These are phyloP conservation scores for Scaptodrosophila latifasciaeformis DNA, from an alignment of 2,888 invertebrate species.

Conservation along the genomic window DNA sequence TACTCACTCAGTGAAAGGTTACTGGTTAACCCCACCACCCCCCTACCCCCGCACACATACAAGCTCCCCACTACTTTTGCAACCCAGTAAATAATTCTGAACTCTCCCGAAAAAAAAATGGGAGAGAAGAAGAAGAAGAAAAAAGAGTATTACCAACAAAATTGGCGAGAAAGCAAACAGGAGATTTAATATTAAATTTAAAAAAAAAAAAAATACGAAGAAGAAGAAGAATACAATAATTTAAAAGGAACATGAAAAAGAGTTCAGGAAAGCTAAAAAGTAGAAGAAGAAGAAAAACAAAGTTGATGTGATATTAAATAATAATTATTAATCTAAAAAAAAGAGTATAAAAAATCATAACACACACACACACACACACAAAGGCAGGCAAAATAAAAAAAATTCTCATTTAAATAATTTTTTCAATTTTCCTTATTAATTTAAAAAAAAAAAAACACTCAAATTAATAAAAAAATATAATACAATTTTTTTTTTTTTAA, in stretches of 20 bases:
- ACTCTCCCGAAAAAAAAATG: slow-evolving; percentile 21
- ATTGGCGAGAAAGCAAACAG: slow-evolving; percentile 15
- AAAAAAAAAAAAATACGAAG: slow-evolving; percentile 20
- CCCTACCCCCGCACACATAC: too few species aligned
- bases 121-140: neutral
- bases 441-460: neutral
- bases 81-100: too few species aligned
- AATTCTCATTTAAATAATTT: neutral
- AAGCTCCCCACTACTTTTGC: too few species aligned
- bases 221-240: neutral
- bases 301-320: slow-evolving; percentile 74
- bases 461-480: slow-evolving; percentile 6
- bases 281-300: slow-evolving; percentile 58
- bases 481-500: too few species aligned
- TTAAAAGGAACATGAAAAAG: slow-evolving; percentile 12
- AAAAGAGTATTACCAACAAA: slow-evolving; percentile 38
- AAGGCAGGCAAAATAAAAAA: neutral
- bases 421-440: too few species aligned
- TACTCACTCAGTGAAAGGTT: slow-evolving; percentile 64
- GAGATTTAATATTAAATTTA: slow-evolving; percentile 6
- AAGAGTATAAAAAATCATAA: slow-evolving; percentile 32
- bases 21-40: slow-evolving; percentile 52
- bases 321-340: slow-evolving; percentile 56
- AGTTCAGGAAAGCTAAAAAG: slow-evolving; percentile 11
- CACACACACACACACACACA: slow-evolving; percentile 17